These are phyloP conservation scores for Nestor notabilis DNA, from an alignment of 2,113 vertebrate species.

Conservation along the genomic window DNA sequence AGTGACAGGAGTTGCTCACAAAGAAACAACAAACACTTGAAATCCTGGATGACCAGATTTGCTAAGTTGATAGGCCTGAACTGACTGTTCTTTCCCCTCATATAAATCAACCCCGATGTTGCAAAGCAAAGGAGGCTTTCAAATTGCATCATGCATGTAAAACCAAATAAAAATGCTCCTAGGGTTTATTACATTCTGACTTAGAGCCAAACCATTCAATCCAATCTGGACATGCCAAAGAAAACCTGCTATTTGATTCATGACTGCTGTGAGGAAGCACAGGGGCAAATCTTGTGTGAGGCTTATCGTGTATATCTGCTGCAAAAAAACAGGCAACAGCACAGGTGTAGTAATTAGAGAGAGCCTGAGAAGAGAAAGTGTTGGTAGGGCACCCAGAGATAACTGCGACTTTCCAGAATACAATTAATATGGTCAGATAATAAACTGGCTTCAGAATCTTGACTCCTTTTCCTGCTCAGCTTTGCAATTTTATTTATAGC, in stretches of 20 bases:
- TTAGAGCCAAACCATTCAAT: constrained; percentile 3
- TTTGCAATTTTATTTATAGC: constrained; percentile 67
- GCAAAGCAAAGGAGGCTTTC: constrained; percentile 15
- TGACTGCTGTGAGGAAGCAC: rapidly evolving
- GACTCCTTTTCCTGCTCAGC: constrained; percentile 43
- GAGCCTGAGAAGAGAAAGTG: neutral
- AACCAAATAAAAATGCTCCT: constrained; percentile 9
- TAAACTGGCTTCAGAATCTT: neutral
- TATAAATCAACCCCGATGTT: neutral
- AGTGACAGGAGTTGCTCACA: constrained; percentile 14
- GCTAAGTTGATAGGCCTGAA: neutral
- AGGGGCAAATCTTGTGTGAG: neutral
- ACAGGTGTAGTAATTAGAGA: neutral
- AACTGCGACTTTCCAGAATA: neutral
- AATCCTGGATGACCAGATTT: neutral
- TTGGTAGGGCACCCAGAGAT: neutral
- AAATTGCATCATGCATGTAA: neutral
- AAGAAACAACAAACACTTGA: neutral
- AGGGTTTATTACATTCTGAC: neutral
- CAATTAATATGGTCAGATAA: neutral
- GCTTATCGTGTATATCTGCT: neutral
- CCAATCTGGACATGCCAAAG: neutral
- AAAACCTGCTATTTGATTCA: neutral
- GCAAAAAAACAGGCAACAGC: neutral
- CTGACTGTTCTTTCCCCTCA: constrained; percentile 26